Evolutionary conservation across 2,888 invertebrate species (phyloP).

Genomic region (Hypomecis punctinalis): DNA sequence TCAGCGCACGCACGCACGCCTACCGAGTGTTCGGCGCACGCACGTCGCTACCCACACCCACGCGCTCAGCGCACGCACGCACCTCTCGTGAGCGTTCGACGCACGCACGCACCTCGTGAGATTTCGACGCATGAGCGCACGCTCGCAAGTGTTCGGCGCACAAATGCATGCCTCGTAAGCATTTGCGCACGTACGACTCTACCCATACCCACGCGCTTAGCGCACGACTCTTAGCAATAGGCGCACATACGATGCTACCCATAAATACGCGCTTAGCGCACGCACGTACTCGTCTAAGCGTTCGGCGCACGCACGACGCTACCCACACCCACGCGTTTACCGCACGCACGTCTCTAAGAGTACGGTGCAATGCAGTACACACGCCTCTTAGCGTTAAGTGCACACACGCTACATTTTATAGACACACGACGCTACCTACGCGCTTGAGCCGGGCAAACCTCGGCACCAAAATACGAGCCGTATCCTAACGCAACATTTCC

Average conservation of each 20-base stretch:
- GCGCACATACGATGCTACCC: too few species aligned
- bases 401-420: too few species aligned
- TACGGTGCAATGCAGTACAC: background rate
- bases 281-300: constrained; percentile 42
- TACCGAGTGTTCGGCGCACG: constrained; percentile 52
- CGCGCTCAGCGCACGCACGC: constrained; percentile 9
- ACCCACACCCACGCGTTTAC: background rate
- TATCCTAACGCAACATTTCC: too few species aligned
- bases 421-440: background rate
- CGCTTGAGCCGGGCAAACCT: too few species aligned
- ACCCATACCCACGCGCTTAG: too few species aligned
- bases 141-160: background rate
- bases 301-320: constrained; percentile 55
- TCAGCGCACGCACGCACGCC: constrained; percentile 23
- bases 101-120: background rate
- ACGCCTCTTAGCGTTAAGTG: too few species aligned
- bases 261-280: constrained; percentile 18
- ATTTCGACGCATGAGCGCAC: background rate
- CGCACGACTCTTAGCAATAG: too few species aligned
- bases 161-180: background rate
- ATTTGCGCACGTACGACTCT: background rate
- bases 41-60: constrained; percentile 35
- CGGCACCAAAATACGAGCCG: too few species aligned
- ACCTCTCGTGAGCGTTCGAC: background rate
- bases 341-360: constrained; percentile 3